These are phyloP conservation scores for Phrixothrix hirtus DNA, from an alignment of 2,888 invertebrate species.

Conservation along the genomic window DNA sequence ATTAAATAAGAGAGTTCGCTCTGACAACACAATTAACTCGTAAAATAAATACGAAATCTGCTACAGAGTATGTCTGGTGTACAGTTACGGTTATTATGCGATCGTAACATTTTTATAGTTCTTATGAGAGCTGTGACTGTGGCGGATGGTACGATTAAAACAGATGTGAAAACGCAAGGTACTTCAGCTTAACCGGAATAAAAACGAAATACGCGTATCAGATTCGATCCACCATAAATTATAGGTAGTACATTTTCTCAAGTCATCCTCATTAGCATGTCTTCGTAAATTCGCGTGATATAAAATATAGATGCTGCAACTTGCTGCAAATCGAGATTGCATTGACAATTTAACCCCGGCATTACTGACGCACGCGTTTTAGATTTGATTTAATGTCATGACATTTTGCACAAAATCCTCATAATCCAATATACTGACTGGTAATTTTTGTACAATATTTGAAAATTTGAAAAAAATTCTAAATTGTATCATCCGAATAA, in stretches of 20 bases:
- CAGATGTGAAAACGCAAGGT: slow-evolving; percentile 31
- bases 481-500: no score
- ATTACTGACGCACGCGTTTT: slow-evolving; percentile 17
- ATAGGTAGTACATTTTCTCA: slow-evolving; percentile 17
- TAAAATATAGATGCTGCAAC: slow-evolving; percentile 20
- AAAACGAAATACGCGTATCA: slow-evolving; percentile 6
- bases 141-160: slow-evolving; percentile 31
- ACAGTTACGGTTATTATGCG: slow-evolving; percentile 54
- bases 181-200: background rate
- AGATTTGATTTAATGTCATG: slow-evolving; percentile 11
- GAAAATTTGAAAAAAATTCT: no score
- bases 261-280: slow-evolving; percentile 25
- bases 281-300: slow-evolving; percentile 19
- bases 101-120: slow-evolving; percentile 55
- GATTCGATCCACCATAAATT: slow-evolving; percentile 14
- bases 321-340: slow-evolving; percentile 16
- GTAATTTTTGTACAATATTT: no score
- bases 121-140: slow-evolving; percentile 42
- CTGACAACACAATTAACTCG: slow-evolving; percentile 55
- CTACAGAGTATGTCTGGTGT: slow-evolving; percentile 53
- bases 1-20: slow-evolving; percentile 37
- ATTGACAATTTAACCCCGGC: slow-evolving; percentile 15
- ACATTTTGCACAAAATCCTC: slow-evolving; percentile 8
- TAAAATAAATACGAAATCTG: slow-evolving; percentile 53
- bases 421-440: no score